Conservation (phyloP, 2,797 vertebrate species). For the Urosaurus nigricauda region DNA sequence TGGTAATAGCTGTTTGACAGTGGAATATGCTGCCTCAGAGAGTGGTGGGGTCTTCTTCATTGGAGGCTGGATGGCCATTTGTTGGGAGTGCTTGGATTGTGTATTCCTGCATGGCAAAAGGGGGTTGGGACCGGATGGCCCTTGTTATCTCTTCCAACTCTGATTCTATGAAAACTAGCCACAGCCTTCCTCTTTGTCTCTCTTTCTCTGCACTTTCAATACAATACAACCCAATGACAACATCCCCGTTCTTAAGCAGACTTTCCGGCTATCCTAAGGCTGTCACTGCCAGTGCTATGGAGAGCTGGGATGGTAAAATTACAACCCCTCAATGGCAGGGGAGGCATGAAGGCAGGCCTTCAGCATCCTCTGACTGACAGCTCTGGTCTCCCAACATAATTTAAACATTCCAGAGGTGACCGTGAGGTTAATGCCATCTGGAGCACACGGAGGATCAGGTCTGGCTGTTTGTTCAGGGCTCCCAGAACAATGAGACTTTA, state of each 20-base stretch:
- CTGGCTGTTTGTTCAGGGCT: not conserved
- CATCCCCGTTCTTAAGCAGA: slow-evolving; percentile 39
- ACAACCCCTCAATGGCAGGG: too few species aligned
- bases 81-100: too few species aligned
- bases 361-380: accelerated
- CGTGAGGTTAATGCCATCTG: not conserved
- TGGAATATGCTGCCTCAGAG: too few species aligned
- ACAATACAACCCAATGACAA: not conserved
- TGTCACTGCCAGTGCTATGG: not conserved
- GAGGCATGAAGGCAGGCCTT: not conserved
- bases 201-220: not conserved
- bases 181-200: not conserved
- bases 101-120: too few species aligned
- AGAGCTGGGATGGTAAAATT: not conserved
- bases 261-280: too few species aligned
- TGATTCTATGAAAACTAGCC: too few species aligned
- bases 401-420: slow-evolving; percentile 1
- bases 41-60: too few species aligned
- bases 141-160: not conserved
- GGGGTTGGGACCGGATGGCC: too few species aligned
- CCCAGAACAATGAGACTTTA: not conserved
- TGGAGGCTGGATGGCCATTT: too few species aligned
- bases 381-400: not conserved
- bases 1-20: too few species aligned
- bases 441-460: not conserved